A percentile compares a stretch with the other conserved stretches of the same genome.
Conservation (phyloP, 2,888 invertebrate species). For the Aleiodes leptofemur region DNA sequence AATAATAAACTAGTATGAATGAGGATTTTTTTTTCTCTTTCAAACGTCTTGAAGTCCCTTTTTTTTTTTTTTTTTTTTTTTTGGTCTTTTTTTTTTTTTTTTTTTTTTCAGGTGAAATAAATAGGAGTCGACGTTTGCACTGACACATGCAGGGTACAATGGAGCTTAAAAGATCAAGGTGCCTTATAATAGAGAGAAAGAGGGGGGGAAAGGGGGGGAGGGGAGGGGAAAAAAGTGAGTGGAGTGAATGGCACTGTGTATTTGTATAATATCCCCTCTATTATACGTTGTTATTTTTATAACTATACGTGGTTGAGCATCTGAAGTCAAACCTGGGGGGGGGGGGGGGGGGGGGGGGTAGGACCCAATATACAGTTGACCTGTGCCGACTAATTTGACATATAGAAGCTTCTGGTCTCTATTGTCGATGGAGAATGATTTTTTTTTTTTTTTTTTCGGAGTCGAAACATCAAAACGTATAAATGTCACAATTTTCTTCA, state of each 20-base stretch:
- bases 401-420: slow-evolving; percentile 37
- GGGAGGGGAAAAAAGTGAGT: slow-evolving; percentile 33
- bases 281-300: slow-evolving; percentile 42
- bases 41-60: not conserved
- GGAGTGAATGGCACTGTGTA: slow-evolving; percentile 38
- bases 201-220: not conserved
- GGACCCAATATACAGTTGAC: slow-evolving; percentile 67
- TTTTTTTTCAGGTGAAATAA: slow-evolving; percentile 18
- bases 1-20: slow-evolving; percentile 36
- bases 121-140: slow-evolving; percentile 26
- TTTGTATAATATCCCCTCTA: slow-evolving; percentile 46
- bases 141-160: slow-evolving; percentile 25
- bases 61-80: not conserved
- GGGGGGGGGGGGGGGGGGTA: slow-evolving; percentile 51
- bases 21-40: not conserved
- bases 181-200: slow-evolving; percentile 19
- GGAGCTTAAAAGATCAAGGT: slow-evolving; percentile 32
- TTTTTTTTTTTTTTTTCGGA: slow-evolving; percentile 48
- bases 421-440: slow-evolving; percentile 52
- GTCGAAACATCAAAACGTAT: slow-evolving; percentile 32
- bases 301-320: slow-evolving; percentile 46
- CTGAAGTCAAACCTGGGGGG: slow-evolving; percentile 45
- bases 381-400: slow-evolving; percentile 70
- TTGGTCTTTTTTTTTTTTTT: no score
- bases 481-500: not conserved